These are phyloP conservation scores for Chondrilla cf. caribensis DNA, from an alignment of 37 sponge, comb jelly and placozoan species.

Conservation along the genomic window DNA sequence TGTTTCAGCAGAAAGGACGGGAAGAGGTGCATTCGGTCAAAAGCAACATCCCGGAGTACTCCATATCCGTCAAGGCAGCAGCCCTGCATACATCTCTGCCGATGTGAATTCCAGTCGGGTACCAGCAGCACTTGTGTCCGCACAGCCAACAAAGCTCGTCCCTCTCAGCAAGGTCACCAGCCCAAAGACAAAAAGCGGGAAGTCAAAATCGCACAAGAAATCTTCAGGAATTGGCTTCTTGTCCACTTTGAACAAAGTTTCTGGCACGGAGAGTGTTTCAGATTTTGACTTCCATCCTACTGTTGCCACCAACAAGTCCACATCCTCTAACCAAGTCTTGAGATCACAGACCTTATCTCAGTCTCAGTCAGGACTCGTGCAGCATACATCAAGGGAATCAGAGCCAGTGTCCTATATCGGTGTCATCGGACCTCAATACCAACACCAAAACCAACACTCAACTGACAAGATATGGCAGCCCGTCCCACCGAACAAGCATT, in stretches of 20 bases:
- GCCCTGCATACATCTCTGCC: neutral
- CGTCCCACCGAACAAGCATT: too few relatives aligned
- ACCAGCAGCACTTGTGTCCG: neutral
- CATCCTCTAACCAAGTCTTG: neutral
- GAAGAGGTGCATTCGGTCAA: neutral
- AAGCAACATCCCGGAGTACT: neutral
- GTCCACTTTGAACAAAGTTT: constrained; percentile 5
- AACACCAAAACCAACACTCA: neutral
- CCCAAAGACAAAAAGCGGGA: constrained; percentile 41
- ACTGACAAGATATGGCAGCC: neutral
- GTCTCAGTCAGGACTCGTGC: neutral
- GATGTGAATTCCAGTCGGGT: neutral
- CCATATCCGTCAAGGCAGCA: constrained; percentile 14
- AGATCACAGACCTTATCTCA: neutral
- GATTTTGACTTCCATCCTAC: constrained; percentile 20
- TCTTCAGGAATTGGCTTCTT: neutral
- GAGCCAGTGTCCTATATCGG: constrained; percentile 13
- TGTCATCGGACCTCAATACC: neutral
- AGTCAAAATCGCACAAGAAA: constrained; percentile 76
- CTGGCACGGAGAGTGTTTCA: constrained; percentile 22
- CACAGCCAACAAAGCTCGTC: neutral
- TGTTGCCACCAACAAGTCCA: neutral
- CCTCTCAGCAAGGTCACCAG: neutral
- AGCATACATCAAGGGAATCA: too few relatives aligned
- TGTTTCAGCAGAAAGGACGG: neutral